These are phyloP conservation scores for Noctilio leporinus DNA, from an alignment of 2,113 vertebrate genomes.

Conservation along the genomic window DNA sequence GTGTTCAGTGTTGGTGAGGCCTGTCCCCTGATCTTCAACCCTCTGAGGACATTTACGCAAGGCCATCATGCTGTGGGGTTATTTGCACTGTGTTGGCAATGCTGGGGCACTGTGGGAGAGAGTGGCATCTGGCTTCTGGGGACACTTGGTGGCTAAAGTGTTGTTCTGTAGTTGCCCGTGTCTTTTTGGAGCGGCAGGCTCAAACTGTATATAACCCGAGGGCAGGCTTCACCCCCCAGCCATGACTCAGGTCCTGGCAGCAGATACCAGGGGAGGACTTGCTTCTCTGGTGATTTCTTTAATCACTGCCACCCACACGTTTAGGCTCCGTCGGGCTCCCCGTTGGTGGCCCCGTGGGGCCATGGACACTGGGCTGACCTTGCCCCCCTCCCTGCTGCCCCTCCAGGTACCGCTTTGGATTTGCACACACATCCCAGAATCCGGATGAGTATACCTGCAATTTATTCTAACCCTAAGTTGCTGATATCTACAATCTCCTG, in stretches of 20 bases:
- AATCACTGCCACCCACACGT: fast-evolving
- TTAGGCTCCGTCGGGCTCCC: fast-evolving
- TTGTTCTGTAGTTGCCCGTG: background rate
- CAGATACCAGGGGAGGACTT: background rate
- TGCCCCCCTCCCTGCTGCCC: background rate
- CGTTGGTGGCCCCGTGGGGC: fast-evolving
- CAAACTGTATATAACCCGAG: background rate
- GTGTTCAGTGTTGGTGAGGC: fast-evolving
- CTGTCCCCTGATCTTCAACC: fast-evolving
- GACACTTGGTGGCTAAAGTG: background rate
- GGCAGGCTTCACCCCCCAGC: background rate
- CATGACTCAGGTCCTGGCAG: background rate
- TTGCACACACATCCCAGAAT: background rate
- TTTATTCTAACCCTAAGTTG: background rate
- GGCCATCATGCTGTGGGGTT: constrained; percentile 48
- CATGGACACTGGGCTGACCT: background rate
- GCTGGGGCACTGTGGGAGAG: background rate
- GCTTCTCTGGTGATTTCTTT: background rate
- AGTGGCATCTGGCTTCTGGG: constrained; percentile 24
- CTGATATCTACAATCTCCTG: background rate
- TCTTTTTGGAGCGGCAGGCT: constrained; percentile 14
- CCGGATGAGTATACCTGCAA: background rate
- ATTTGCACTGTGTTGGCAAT: constrained; percentile 52
- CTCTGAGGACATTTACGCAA: constrained; percentile 32
- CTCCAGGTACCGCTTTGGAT: background rate